These are phyloP conservation scores for Anhinga rufa DNA, from an alignment of 2,113 vertebrate genomes.

Conservation along the genomic window DNA sequence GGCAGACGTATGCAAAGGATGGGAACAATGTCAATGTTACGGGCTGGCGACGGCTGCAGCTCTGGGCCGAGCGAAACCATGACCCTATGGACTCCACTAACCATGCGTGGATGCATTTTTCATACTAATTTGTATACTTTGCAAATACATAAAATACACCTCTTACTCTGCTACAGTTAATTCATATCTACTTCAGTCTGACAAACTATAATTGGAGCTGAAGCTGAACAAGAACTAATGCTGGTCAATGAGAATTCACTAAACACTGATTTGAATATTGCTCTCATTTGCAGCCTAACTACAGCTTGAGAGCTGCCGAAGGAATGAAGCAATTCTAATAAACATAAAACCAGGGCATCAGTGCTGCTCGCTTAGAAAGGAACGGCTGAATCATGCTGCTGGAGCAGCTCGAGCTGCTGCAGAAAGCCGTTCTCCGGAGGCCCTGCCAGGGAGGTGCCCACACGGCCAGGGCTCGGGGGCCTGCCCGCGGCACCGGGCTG, in stretches of 20 bases:
- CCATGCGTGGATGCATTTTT: background rate
- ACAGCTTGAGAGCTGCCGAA: background rate
- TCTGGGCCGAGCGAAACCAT: background rate
- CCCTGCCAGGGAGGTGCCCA: background rate
- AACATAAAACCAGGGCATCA: background rate
- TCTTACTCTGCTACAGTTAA: background rate
- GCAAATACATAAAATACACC: background rate
- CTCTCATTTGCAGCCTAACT: background rate
- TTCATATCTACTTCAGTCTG: background rate
- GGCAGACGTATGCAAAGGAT: background rate
- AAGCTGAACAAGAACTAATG: background rate
- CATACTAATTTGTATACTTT: background rate
- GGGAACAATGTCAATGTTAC: accelerated
- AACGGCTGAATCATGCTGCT: background rate
- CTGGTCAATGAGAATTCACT: background rate
- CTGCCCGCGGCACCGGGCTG: background rate
- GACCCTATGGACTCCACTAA: background rate
- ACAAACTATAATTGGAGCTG: background rate
- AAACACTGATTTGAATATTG: background rate
- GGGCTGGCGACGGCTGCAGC: background rate
- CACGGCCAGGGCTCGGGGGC: background rate
- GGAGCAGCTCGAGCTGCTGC: background rate
- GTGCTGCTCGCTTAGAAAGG: background rate
- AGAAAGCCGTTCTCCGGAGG: background rate
- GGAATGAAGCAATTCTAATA: background rate